Percentiles rank a stretch among this genome's conserved stretches.
Conservation (phyloP, 2,113 vertebrate genomes). For the Pholis gunnellus region DNA sequence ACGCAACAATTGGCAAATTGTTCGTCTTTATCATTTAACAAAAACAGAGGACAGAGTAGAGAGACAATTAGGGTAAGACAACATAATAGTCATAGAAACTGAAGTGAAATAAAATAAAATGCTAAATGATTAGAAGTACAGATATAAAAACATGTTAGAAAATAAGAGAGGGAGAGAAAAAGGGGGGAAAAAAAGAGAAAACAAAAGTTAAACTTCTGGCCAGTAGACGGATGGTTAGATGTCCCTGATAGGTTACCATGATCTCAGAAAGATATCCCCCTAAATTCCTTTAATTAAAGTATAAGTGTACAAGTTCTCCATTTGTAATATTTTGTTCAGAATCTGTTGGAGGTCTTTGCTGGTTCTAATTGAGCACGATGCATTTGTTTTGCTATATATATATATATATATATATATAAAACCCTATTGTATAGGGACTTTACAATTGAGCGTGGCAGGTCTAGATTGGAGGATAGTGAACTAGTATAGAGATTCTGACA, state of each 20-base stretch:
- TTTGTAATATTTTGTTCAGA: background rate
- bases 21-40: background rate
- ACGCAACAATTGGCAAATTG: background rate
- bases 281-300: background rate
- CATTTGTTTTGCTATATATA: too few relatives aligned
- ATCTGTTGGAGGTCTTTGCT: background rate
- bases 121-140: background rate
- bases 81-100: background rate
- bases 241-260: background rate
- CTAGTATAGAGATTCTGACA: too few relatives aligned
- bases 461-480: too few relatives aligned
- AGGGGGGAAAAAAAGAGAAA: background rate
- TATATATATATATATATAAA: too few relatives aligned
- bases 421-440: too few relatives aligned
- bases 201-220: background rate
- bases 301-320: background rate
- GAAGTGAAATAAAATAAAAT: background rate
- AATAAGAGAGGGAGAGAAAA: too few relatives aligned
- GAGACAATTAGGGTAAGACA: background rate
- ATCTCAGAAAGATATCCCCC: background rate
- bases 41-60: background rate
- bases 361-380: background rate
- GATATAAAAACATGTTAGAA: background rate
- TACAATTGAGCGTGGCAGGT: too few relatives aligned
- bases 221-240: background rate